These are phyloP conservation scores for Hyles euphorbiae DNA, from an alignment of 1,140 invertebrate species.

Conservation along the genomic window DNA sequence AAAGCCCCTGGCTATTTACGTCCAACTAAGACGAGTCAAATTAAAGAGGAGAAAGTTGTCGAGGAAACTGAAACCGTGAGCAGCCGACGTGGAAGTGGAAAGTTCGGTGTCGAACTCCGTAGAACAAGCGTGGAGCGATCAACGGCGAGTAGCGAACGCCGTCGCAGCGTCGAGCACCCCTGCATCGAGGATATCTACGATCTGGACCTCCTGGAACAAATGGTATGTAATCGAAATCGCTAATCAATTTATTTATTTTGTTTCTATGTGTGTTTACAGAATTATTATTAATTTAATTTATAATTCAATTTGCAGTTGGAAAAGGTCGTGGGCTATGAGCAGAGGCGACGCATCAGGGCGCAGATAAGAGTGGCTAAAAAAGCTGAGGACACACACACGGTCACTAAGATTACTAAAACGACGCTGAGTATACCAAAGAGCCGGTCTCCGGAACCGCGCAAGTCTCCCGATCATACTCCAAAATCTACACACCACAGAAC, in stretches of 20 bases:
- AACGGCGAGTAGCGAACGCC: slow-evolving; percentile 52
- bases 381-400: slow-evolving; percentile 48
- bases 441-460: slow-evolving; percentile 41
- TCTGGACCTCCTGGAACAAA: slow-evolving; percentile 80
- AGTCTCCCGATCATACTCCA: slow-evolving; percentile 38
- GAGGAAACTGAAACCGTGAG: slow-evolving; percentile 53
- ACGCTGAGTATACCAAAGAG: slow-evolving; percentile 24
- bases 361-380: slow-evolving; percentile 82
- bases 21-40: slow-evolving; percentile 58
- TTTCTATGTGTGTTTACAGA: slow-evolving; percentile 1
- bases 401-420: slow-evolving; percentile 34
- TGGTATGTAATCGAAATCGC: slow-evolving; percentile 67
- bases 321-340: slow-evolving; percentile 83
- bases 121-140: slow-evolving; percentile 72
- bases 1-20: slow-evolving; percentile 55
- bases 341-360: slow-evolving; percentile 82
- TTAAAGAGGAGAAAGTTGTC: slow-evolving; percentile 47
- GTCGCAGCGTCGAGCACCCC: slow-evolving; percentile 66
- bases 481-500: slow-evolving; percentile 33
- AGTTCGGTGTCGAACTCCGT: slow-evolving; percentile 80
- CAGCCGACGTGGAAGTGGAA: slow-evolving; percentile 73
- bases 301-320: slow-evolving; percentile 77
- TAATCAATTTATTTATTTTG: not conserved
- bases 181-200: slow-evolving; percentile 84
- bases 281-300: not conserved